These are phyloP conservation scores for Leptonema lineaticorne DNA, from an alignment of 1,140 invertebrate species.

Conservation along the genomic window DNA sequence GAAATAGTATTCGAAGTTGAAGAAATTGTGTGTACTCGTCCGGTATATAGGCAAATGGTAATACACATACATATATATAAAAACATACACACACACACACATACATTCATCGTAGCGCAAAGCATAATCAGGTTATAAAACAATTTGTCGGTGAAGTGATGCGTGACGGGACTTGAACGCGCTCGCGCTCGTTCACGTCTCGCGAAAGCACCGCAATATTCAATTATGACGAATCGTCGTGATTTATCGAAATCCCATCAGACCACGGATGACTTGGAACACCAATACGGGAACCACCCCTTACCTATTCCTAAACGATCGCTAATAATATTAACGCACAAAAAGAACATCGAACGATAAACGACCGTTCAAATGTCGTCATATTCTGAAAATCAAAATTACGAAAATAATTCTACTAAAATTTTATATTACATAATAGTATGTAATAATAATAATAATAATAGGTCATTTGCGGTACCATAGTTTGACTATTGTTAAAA, in stretches of 20 bases:
- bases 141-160: constrained; percentile 41
- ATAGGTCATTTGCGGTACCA: too few species aligned
- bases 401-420: too few species aligned
- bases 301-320: background rate
- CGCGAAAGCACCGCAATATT: constrained; percentile 32
- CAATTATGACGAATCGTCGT: constrained; percentile 42
- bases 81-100: too few species aligned
- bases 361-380: too few species aligned
- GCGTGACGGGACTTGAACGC: constrained; percentile 32
- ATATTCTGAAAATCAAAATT: too few species aligned
- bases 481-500: too few species aligned
- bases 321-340: constrained; percentile 2
- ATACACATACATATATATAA: too few species aligned
- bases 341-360: too few species aligned
- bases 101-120: constrained; percentile 32
- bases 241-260: constrained; percentile 27
- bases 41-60: constrained; percentile 25
- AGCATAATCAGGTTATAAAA: constrained; percentile 42
- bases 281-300: constrained; percentile 14
- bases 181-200: constrained; percentile 2
- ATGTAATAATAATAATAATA: too few species aligned
- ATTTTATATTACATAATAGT: too few species aligned
- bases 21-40: constrained; percentile 6
- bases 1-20: constrained; percentile 16
- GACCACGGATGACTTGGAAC: constrained; percentile 18